Conservation (phyloP, 2,888 invertebrate genomes). For the Altica lythri region DNA sequence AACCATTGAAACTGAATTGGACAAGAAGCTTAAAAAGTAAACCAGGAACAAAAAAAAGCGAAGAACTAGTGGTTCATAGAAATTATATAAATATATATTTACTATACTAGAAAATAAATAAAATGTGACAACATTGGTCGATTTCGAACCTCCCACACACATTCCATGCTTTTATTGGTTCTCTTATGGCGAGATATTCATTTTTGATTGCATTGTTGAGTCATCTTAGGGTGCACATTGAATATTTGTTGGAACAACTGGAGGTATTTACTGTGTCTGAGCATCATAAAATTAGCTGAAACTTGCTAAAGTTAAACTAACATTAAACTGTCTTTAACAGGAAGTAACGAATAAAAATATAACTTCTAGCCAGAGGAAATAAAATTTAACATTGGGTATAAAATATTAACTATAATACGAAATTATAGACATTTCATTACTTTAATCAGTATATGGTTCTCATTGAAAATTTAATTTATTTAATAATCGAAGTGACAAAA, state of each 20-base stretch:
- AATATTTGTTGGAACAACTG: conserved; percentile 11
- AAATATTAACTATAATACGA: no score
- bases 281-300: conserved; percentile 1
- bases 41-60: no score
- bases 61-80: no score
- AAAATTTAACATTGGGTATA: no score
- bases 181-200: conserved; percentile 21
- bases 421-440: no score
- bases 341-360: no score
- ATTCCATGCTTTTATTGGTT: conserved; percentile 27
- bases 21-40: no score
- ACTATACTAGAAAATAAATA: background rate
- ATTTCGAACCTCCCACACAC: conserved; percentile 30
- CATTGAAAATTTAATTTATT: no score
- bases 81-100: background rate
- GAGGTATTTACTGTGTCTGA: conserved; percentile 9
- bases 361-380: no score
- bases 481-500: no score
- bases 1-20: no score
- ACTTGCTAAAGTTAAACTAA: background rate
- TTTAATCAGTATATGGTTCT: no score
- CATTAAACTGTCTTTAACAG: background rate
- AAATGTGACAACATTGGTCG: conserved; percentile 8
- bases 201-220: conserved; percentile 26
- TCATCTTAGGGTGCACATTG: conserved; percentile 11